Evolutionary conservation across 2,797 vertebrate genomes (phyloP), one percentile per base, ranked within the genome.

Genomic region (Lemur catta): DNA sequence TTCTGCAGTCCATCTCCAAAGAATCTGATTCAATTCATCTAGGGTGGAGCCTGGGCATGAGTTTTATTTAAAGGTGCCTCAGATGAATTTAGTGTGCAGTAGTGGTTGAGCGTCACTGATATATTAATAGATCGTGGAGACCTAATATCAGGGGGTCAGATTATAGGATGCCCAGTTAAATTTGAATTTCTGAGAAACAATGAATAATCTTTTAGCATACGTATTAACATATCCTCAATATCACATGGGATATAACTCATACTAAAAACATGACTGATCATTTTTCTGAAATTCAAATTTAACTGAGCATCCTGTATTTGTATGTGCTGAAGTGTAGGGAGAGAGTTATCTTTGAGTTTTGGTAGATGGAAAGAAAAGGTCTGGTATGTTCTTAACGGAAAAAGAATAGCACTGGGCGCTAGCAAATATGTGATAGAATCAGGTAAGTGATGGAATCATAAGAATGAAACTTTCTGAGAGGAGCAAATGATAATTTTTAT

Each of bases 341-440:
- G 30, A 93, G 38, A 87, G 65, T 90, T 95, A 87, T 84, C 46
- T 93, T 50, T 93, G 35, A 55, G 24, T 78, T 91, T 50, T 89
- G 6, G 13, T 94, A 86, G 63, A 48, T 85, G 15, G 28, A 79
- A 90, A 3, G 38, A 67, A 91, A 81, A 69, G 9, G 18, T 3
- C 4, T 89, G 26, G 6, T 5, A 52, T 89, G 89, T 90, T 50
- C 38, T 61, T 82, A 91, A 81, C 93, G 61, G 13, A 52, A 12
- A 52, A 71, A 41, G 9, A 69, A 57, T 72, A 63, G 50, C 15
- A 41, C 38, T 67, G 9, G 24, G 2, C 4, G 52, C 84, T 74
- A 76, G 59, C 18, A 89, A n/a, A 38, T 80, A 80, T 94, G 17
- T 50, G 20, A 79, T 92, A 13, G 33, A 92, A 26, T 95, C 46